Evolutionary conservation across 2,113 vertebrate species (phyloP).

Genomic region (Catharus minimus): DNA sequence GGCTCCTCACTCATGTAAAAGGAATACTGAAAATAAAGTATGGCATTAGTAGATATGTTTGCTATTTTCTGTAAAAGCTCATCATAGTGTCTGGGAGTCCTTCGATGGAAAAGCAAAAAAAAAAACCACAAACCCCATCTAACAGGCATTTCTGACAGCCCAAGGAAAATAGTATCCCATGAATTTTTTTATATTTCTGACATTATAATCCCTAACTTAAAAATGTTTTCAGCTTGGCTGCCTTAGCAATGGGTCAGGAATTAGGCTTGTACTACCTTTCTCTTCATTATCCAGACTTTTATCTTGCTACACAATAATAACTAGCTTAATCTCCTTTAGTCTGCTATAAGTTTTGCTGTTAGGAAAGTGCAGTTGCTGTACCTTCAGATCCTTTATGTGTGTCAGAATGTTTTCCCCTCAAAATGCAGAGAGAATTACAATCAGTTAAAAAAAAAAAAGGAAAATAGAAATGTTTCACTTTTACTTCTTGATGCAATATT

Average conservation of each 20-base stretch:
- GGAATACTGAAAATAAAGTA: neutral
- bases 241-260: neutral
- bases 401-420: neutral
- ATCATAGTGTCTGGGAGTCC: neutral
- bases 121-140: accelerated
- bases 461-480: constrained; percentile 7
- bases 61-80: neutral
- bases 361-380: neutral
- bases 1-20: neutral
- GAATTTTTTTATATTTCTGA: neutral
- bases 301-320: neutral
- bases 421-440: neutral
- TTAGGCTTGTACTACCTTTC: neutral
- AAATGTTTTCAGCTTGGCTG: neutral
- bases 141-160: neutral
- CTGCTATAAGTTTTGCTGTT: neutral
- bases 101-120: neutral
- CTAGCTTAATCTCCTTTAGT: neutral
- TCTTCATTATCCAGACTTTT: neutral
- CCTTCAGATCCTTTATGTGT: neutral
- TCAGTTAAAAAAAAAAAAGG: neutral
- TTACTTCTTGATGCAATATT: neutral
- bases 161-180: neutral
- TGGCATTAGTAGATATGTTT: neutral
- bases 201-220: neutral